Evolutionary conservation across 2,888 invertebrate genomes (phyloP), one percentile per base, ranked within the genome.

Genomic region (Calliphora vomitoria): DNA sequence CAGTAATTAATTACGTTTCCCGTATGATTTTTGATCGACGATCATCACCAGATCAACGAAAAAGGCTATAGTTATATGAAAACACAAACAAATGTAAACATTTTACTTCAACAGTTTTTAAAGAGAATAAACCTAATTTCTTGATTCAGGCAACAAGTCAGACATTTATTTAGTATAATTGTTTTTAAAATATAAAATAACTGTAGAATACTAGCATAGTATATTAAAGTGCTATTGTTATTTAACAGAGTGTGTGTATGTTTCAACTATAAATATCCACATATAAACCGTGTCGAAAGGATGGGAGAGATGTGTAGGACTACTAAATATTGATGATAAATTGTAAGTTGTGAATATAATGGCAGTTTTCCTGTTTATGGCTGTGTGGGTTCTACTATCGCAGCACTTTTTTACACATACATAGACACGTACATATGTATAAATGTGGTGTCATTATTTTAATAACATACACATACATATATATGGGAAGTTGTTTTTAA

Each of bases 341-440:
- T 64, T 64, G 64, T 38, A 35, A 35, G 62, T 18, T 64, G 64
- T 64, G 18, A 38, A 62, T 62, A 62, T n/a, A 64, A 64, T 8
- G 18, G 38, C 38, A 10, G 35, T 18, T 64, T 31, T 38, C 4
- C 18, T 38, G 38, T 64, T 64, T 38, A 18, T 62, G 64, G n/a
- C 38, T n/a, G 62, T 8, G 38, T 35, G 18, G 35, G 38, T 18
- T 1, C 5, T 35, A 31, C 35, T 64, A 18, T 10, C n/a, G 6
- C 10, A 38, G 58, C 13, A 31, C 6, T 31, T 60, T 31, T 60
- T 18, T 6, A 35, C 10, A n/a, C 18, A 15, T 35, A 15, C n/a
- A 8, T 35, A 60, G n/a, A 15, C 8, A 60, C 5, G 58, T 4
- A 31, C 15, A 60, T 15, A 20, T 60, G n/a, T 35, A n/a, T n/a